Base-by-base conservation (phyloP, 2,797 vertebrate species). In the Mus minutoides region DNA sequence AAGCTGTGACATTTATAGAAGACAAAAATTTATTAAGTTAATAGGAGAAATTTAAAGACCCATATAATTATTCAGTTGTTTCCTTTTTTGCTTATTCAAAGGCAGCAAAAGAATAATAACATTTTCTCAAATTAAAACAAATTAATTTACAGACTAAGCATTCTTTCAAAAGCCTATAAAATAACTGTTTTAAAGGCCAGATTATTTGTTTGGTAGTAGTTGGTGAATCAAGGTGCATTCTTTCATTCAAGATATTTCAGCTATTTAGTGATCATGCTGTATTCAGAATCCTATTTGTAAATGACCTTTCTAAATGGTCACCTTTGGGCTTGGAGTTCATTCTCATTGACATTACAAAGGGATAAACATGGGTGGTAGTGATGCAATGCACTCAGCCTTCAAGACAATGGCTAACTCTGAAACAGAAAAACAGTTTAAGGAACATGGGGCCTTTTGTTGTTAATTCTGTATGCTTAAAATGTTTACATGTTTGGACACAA, bases 301-400 rank as follows among this genome's bases (percentile, higher is more conserved):
- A 77, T 78, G 52, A 92, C 85, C 94, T 96, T 96, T 79, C 88
- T 96, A 91, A 97, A 88, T 91, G 89, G n/a, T 82, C 58, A 94
- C 12, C 67, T n/a, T 83, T 78, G 16, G 96, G 85, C 40, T 82
- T 96, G 37, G 94, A 78, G 92, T 90, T 60, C 84, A 94, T 94
- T 94, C 80, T 92, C 87, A 56, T 34, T 95, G 52, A 43, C 91
- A 92, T 75, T 56, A 95, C 69, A 93, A 96, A 93, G 67, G 29
- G 54, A 84, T 83, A 19, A 19, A 49, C 73, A 92, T 49, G 60
- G 83, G 89, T 69, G 34, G 1, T 76, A 91, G 29, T 76, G 56
- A 92, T 78, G 29, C 12, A 92, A 90, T 64, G 29, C 90, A 93
- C 77, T 90, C 80, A 94, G 52, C 90, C 73, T 95, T 96, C 12